Percentiles rank a stretch among this genome's conserved stretches.
Evolutionary conservation across 2,113 vertebrate genomes (phyloP).

Genomic region (Cranoglanis bouderius): DNA sequence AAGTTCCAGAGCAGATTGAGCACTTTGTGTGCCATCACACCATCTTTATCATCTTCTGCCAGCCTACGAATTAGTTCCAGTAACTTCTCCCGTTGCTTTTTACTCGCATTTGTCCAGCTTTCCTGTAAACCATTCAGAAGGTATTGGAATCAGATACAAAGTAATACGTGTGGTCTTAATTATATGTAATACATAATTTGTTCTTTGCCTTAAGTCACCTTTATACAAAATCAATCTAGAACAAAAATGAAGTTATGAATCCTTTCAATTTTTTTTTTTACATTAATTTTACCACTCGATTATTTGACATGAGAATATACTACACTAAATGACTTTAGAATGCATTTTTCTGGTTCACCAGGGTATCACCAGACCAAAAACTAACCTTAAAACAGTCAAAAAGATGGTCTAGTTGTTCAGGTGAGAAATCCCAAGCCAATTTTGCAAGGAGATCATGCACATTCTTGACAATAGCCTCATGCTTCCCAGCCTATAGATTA

Average conservation of each 20-base stretch:
- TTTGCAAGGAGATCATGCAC: constrained; percentile 97
- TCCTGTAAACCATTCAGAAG: constrained; percentile 72
- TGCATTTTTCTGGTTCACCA: background rate
- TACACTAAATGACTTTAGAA: background rate
- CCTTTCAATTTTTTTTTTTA: background rate
- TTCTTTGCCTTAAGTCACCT: background rate
- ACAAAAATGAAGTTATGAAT: background rate
- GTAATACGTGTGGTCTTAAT: background rate
- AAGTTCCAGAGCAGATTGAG: constrained; percentile 97
- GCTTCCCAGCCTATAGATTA: constrained; percentile 88
- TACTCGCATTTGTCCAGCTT: constrained; percentile 99
- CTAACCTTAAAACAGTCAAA: constrained; percentile 99
- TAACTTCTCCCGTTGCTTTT: constrained; percentile 98
- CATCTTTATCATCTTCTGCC: constrained; percentile 98
- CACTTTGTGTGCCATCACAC: constrained; percentile 99
- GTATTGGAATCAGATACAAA: background rate
- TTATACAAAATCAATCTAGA: background rate
- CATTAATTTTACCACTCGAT: background rate
- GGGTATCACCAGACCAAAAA: background rate
- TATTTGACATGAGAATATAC: background rate
- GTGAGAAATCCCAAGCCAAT: constrained; percentile 98
- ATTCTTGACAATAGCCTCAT: constrained; percentile 99
- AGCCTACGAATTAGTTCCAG: constrained; percentile 94
- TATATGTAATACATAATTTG: background rate
- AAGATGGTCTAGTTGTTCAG: constrained; percentile 97